phyloP scores from a whole-genome alignment of 2,888 invertebrate genomes.

The Limnephilus rhombicus region DNA sequence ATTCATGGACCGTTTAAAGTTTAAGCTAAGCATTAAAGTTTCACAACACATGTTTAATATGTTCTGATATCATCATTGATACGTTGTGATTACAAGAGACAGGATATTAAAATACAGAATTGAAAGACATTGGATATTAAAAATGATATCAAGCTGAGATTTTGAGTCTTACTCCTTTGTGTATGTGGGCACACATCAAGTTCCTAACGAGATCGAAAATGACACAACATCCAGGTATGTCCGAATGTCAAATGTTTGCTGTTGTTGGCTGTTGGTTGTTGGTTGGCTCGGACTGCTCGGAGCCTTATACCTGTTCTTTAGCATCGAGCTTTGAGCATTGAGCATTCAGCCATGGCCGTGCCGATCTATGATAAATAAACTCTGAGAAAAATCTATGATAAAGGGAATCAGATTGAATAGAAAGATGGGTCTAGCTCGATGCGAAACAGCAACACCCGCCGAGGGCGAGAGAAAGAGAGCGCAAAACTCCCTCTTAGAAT shows the following conservation, averaged over 20 bases:
- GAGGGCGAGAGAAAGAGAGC: conserved; percentile 62
- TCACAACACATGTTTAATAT: not conserved
- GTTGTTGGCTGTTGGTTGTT: not conserved
- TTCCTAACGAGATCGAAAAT: conserved; percentile 55
- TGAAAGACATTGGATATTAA: not conserved
- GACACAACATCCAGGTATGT: conserved; percentile 55
- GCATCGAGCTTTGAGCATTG: conserved; percentile 28
- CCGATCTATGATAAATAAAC: conserved; percentile 66
- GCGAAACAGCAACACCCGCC: conserved; percentile 59
- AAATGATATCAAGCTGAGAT: not conserved
- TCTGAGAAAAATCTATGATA: conserved; percentile 65
- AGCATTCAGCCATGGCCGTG: conserved; percentile 58
- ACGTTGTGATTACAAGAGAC: not conserved
- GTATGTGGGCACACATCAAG: conserved; percentile 7
- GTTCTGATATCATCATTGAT: not conserved
- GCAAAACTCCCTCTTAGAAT: conserved; percentile 65
- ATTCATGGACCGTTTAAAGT: too few relatives aligned
- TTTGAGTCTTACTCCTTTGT: not conserved
- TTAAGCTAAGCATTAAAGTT: not conserved
- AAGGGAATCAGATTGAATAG: conserved; percentile 65
- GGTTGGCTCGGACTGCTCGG: not conserved
- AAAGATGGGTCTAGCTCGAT: conserved; percentile 65
- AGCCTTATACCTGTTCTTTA: conserved; percentile 36
- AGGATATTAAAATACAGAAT: not conserved
- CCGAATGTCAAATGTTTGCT: conserved; percentile 27